phyloP scores from a whole-genome alignment of 2,113 vertebrate genomes.

The Ciconia stormi region DNA sequence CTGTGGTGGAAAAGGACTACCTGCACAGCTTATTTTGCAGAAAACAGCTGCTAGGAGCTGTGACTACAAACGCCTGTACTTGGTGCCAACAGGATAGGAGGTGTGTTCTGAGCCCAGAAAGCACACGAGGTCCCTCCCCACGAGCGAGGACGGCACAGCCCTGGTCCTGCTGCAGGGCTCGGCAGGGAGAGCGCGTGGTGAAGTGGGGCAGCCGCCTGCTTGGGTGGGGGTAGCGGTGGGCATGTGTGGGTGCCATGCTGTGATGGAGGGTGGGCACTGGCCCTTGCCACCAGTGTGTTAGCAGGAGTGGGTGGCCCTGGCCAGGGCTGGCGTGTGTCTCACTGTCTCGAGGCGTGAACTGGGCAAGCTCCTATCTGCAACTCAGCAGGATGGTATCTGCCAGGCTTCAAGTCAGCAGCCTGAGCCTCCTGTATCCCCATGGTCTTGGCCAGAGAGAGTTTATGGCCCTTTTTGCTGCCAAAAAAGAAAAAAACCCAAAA shows the following conservation, averaged over 20 bases:
- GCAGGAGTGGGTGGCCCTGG: background rate
- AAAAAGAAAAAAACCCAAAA: background rate
- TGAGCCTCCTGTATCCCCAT: no score
- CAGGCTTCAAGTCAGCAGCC: background rate
- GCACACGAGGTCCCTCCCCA: accelerated
- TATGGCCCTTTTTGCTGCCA: background rate
- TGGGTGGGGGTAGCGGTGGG: background rate
- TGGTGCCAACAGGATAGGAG: background rate
- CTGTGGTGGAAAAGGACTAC: background rate
- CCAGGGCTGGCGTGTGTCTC: background rate
- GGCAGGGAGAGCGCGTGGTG: accelerated
- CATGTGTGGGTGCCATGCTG: accelerated
- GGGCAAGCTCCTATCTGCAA: background rate
- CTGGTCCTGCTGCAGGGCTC: background rate
- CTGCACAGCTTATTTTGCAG: background rate
- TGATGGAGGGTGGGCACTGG: background rate
- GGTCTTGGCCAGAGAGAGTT: no score
- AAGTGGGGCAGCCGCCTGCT: background rate
- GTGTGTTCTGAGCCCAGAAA: background rate
- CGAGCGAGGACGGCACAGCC: background rate
- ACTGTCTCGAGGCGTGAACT: accelerated
- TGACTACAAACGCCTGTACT: background rate
- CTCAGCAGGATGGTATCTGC: background rate
- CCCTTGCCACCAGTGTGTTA: background rate
- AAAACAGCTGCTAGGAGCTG: background rate